Conservation (phyloP, 2,888 invertebrate genomes). For the Mamestra brassicae region DNA sequence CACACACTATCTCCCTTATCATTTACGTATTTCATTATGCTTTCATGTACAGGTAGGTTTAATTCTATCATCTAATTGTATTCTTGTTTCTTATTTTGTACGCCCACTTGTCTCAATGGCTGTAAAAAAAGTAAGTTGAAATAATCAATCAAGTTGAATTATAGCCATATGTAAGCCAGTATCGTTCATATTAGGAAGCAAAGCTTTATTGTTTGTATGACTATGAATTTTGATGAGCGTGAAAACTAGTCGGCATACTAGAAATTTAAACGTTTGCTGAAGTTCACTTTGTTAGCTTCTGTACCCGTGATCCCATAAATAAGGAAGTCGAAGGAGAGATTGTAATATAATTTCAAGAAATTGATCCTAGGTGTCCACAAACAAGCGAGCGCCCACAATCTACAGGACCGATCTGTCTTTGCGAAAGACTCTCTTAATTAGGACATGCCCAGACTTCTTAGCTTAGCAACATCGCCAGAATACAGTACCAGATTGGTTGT, state of each 20-base stretch:
- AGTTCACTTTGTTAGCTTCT: neutral
- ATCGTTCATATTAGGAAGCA: slow-evolving; percentile 64
- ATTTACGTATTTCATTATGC: slow-evolving; percentile 33
- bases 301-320: neutral
- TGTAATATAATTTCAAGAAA: slow-evolving; percentile 4
- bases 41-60: slow-evolving; percentile 53
- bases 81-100: slow-evolving; percentile 64
- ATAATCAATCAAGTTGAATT: slow-evolving; percentile 77
- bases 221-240: slow-evolving; percentile 29
- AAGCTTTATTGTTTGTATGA: slow-evolving; percentile 59
- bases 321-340: neutral
- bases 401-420: slow-evolving; percentile 33
- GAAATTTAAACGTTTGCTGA: neutral
- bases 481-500: neutral
- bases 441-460: neutral
- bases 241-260: slow-evolving; percentile 26
- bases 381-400: slow-evolving; percentile 4
- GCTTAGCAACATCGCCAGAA: neutral
- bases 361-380: neutral
- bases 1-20: slow-evolving; percentile 70
- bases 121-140: slow-evolving; percentile 70
- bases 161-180: slow-evolving; percentile 62
- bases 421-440: slow-evolving; percentile 19
- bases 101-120: slow-evolving; percentile 72
- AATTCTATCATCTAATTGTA: slow-evolving; percentile 58